Evolutionary conservation across 2,797 vertebrate species (phyloP), one percentile per base, ranked within the genome.

Genomic region (Phoeniculus purpureus): DNA sequence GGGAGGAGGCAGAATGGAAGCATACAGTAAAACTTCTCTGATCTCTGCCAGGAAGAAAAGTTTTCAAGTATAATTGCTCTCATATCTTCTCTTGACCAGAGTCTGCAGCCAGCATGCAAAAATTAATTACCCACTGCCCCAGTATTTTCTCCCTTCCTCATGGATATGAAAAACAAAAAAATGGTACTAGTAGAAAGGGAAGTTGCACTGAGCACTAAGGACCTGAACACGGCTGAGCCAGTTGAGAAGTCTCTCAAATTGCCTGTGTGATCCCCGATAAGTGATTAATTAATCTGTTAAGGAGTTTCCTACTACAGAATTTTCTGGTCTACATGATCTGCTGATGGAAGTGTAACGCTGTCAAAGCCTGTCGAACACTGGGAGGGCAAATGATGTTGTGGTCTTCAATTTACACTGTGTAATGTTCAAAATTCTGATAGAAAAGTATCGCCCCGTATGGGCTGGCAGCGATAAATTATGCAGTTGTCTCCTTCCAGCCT

Each of bases 401-500:
- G 47, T 59, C 56, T 76, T 73, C 54, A 83, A 87, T 8, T 73
- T 61, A 34, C 15, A 45, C 20, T 2, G 1, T 56, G 43, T 34
- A 40, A 43, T 52, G n/a, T 56, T 83, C 72, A 90, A 87, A 95
- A 90, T 15, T 23, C 55, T 40, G 32, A 45, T 18, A 59, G 74
- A 65, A 78, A 85, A 55, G 18, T 34, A n/a, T 43, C 55, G 23
- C 9, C 6, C 11, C 26, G 72, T 19, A 4, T 56, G 47, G 61
- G 22, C 26, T 61, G 32, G 31, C 54, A 71, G 43, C 58, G 58
- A 76, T 93, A 67, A 96, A 95, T 95, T 80, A 94, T 86, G 37
- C 68, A 93, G 72, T 31, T 27, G 4, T 85, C 45, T 88, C 26
- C 80, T 71, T 70, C 73, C 52, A 84, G 76, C 40, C 29, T 89